phyloP scores from a whole-genome alignment of 1,140 invertebrate species.

The Phthorimaea operculella region DNA sequence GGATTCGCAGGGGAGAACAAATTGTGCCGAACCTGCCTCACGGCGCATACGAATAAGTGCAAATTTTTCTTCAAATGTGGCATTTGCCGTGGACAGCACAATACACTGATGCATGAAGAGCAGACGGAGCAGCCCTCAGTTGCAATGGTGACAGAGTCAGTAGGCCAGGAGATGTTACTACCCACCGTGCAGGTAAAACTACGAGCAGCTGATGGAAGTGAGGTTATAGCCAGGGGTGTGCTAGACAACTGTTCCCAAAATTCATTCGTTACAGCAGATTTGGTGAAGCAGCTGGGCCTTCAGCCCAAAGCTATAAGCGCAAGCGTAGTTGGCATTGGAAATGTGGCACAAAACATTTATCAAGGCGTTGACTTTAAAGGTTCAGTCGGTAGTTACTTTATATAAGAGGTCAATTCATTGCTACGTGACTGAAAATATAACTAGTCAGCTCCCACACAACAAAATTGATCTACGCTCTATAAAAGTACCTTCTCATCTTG shows the following conservation, averaged over 20 bases:
- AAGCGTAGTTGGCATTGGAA: conserved; percentile 4
- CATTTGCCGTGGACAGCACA: conserved; percentile 2
- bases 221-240: not conserved
- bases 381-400: conserved; percentile 2
- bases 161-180: not conserved
- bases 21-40: too few species aligned
- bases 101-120: conserved; percentile 7
- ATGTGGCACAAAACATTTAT: not conserved
- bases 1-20: too few species aligned
- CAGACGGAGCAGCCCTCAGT: not conserved
- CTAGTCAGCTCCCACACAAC: conserved; percentile 9
- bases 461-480: not conserved
- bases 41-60: not conserved
- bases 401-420: conserved; percentile 4
- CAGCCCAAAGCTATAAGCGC: not conserved
- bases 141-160: not conserved
- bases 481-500: not conserved
- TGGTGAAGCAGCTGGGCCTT: not conserved
- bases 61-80: conserved; percentile 9
- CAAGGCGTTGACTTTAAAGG: conserved; percentile 1
- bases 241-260: not conserved
- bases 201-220: not conserved
- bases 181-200: conserved; percentile 7
- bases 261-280: not conserved
- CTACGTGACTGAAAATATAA: conserved; percentile 10